These are phyloP conservation scores for Eugnorisma glareosa DNA, from an alignment of 2,888 invertebrate genomes.

Conservation along the genomic window DNA sequence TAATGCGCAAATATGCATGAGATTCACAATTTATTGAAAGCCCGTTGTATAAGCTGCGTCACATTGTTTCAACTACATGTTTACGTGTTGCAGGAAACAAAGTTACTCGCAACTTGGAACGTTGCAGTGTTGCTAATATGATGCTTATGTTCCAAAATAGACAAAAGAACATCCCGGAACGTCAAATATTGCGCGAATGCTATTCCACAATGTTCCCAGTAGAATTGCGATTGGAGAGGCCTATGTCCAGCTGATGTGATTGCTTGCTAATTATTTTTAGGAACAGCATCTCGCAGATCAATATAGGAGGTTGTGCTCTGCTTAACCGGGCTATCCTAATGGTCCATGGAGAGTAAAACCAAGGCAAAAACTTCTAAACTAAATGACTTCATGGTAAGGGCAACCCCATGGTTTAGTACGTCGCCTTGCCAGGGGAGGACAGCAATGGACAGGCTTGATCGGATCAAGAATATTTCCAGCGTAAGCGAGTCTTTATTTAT, in stretches of 20 bases:
- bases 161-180: not conserved
- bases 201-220: not conserved
- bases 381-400: not conserved
- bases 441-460: not conserved
- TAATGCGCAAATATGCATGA: constrained; percentile 55
- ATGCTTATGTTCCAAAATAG: not conserved
- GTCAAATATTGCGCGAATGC: not conserved
- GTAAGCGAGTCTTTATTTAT: constrained; percentile 16
- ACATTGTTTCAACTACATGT: not conserved
- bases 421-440: not conserved
- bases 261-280: not conserved
- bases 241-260: too few species aligned
- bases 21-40: constrained; percentile 54
- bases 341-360: not conserved
- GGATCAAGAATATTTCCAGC: not conserved
- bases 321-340: not conserved
- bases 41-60: not conserved
- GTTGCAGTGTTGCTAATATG: not conserved
- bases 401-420: not conserved
- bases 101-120: not conserved
- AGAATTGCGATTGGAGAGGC: not conserved
- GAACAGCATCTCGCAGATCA: not conserved
- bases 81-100: not conserved
- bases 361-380: not conserved
- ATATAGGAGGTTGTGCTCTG: not conserved